Evolutionary conservation across 2,888 invertebrate genomes (phyloP).

Genomic region (Perithous albicinctus): DNA sequence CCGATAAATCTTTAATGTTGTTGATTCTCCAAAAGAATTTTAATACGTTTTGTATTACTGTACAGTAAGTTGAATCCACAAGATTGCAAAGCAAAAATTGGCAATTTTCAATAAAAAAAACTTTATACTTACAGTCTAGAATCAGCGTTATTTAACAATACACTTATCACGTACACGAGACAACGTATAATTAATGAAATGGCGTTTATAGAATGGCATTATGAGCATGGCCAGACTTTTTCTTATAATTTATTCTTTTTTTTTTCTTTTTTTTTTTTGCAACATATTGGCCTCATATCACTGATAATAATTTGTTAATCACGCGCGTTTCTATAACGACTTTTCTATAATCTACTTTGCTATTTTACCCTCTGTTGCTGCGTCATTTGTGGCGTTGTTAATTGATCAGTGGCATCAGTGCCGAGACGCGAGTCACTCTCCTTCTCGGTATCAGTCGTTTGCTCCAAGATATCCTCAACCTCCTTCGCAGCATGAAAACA

Average conservation of each 20-base stretch:
- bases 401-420: conserved; percentile 78
- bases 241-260: conserved; percentile 23
- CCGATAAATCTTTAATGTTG: neutral
- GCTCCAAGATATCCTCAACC: conserved; percentile 79
- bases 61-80: neutral
- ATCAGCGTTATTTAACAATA: conserved; percentile 54
- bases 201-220: conserved; percentile 50
- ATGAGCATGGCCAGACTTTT: conserved; percentile 46
- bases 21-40: neutral
- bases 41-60: neutral
- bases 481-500: conserved; percentile 84
- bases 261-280: conserved; percentile 21
- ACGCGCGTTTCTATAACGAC: conserved; percentile 48
- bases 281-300: conserved; percentile 19
- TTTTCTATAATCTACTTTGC: conserved; percentile 64
- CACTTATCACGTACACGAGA: conserved; percentile 46
- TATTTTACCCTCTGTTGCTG: conserved; percentile 83
- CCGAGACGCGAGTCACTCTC: conserved; percentile 76
- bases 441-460: conserved; percentile 75
- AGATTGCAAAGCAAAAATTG: neutral
- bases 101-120: neutral
- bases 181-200: conserved; percentile 59
- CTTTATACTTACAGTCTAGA: conserved; percentile 54
- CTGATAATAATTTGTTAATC: conserved; percentile 50
- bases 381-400: conserved; percentile 77